Percentiles rank a stretch among this genome's conserved stretches.
These are phyloP conservation scores for Procapra przewalskii DNA, from an alignment of 2,113 vertebrate species.

Conservation along the genomic window DNA sequence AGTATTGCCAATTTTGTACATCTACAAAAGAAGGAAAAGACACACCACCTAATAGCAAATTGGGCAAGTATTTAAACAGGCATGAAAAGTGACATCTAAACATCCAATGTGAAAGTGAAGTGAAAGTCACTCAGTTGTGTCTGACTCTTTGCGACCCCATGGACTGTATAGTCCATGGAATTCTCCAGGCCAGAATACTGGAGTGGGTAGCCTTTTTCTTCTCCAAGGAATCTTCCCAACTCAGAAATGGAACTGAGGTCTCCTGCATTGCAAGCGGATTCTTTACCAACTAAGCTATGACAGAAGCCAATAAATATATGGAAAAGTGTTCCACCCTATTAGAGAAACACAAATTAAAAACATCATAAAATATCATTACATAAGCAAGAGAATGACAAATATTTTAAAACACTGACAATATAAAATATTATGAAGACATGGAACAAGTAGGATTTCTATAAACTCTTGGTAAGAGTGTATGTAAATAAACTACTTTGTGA, in stretches of 20 bases:
- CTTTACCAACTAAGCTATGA: neutral
- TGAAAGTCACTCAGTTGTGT: neutral
- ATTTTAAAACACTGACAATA: neutral
- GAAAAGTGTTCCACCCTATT: neutral
- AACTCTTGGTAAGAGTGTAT: neutral
- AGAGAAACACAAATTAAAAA: neutral
- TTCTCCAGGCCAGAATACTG: neutral
- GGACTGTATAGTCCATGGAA: neutral
- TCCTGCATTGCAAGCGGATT: neutral
- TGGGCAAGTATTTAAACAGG: neutral
- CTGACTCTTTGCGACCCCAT: neutral
- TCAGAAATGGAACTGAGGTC: neutral
- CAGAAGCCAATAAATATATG: neutral
- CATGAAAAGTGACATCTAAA: neutral
- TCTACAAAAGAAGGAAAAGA: conserved; percentile 16
- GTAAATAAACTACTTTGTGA: neutral
- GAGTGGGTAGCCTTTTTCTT: neutral
- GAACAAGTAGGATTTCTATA: neutral
- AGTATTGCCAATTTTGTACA: neutral
- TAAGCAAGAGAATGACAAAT: neutral
- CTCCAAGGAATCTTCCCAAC: neutral
- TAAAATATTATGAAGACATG: neutral
- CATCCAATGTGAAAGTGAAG: neutral
- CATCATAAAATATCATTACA: neutral
- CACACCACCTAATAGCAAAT: neutral